phyloP scores from a whole-genome alignment of 2,888 invertebrate genomes.

The Cremastinae sp. region DNA sequence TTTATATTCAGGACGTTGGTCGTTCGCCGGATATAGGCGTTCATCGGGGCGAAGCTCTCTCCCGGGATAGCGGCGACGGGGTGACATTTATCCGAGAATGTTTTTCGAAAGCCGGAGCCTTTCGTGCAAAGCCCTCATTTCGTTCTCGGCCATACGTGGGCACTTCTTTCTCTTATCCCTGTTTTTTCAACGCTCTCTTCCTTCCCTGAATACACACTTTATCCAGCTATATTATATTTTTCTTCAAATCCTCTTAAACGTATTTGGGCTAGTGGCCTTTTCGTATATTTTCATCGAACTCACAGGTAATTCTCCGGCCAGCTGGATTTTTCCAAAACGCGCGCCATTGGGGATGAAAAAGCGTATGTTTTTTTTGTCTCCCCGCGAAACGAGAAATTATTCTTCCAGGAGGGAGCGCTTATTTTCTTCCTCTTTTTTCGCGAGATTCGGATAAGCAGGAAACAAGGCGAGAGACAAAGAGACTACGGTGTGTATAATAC shows the following conservation, averaged over 20 bases:
- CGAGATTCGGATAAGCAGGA: not conserved
- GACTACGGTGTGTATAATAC: constrained; percentile 44
- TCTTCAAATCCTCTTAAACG: constrained; percentile 3
- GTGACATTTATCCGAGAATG: constrained; percentile 60
- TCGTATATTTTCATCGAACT: constrained; percentile 1
- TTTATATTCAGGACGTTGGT: constrained; percentile 60
- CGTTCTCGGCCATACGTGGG: constrained; percentile 48
- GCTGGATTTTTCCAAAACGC: too few species aligned
- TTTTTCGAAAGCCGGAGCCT: constrained; percentile 54
- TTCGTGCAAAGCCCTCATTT: constrained; percentile 39
- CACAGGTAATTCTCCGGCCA: not conserved
- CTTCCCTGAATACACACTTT: not conserved
- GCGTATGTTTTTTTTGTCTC: not conserved
- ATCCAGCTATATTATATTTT: constrained; percentile 3
- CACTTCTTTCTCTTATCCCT: constrained; percentile 1
- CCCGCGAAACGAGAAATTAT: too few species aligned
- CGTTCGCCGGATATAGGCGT: constrained; percentile 60
- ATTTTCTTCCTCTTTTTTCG: not conserved
- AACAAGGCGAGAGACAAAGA: constrained; percentile 16
- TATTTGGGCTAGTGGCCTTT: not conserved
- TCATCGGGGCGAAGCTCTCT: constrained; percentile 54
- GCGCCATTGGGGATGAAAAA: too few species aligned
- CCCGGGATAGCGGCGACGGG: constrained; percentile 45
- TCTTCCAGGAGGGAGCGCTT: not conserved
- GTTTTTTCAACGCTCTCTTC: constrained; percentile 7